Percentiles rank a stretch among this genome's conserved stretches.
phyloP scores from a whole-genome alignment of 2,113 vertebrate genomes.

The Cervus canadensis region DNA sequence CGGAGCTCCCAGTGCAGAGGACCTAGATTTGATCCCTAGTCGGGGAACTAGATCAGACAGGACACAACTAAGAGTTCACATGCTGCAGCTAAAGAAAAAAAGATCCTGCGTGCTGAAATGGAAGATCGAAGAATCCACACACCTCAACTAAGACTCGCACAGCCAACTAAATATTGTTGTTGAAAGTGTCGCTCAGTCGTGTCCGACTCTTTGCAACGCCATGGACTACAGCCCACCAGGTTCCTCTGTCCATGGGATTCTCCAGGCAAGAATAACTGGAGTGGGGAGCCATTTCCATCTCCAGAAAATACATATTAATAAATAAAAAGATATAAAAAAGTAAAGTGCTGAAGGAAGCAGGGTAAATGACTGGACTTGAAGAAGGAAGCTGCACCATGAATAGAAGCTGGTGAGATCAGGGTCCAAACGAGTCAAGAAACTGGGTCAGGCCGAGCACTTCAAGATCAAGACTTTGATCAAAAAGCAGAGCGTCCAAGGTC shows the following conservation, averaged over 20 bases:
- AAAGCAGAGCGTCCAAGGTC: background rate
- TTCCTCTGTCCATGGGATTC: background rate
- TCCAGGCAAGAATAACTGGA: background rate
- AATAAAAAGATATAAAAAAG: background rate
- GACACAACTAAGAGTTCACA: background rate
- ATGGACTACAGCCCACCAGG: background rate
- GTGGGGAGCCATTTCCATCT: background rate
- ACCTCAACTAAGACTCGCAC: background rate
- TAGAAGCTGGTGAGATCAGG: background rate
- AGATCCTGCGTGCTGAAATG: background rate
- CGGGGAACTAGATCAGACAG: background rate
- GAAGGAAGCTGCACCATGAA: background rate
- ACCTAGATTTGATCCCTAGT: background rate
- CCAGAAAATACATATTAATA: background rate
- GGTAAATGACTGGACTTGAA: background rate
- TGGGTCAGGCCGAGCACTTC: background rate
- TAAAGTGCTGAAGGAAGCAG: background rate
- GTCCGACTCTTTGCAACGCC: background rate
- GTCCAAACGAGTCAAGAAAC: background rate
- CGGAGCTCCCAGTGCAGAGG: background rate
- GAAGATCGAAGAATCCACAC: background rate
- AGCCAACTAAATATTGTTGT: background rate
- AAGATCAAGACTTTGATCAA: background rate
- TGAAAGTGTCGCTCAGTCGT: background rate
- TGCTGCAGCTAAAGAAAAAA: background rate